These are phyloP conservation scores for Danio jaintianensis DNA, from an alignment of 2,797 vertebrate species.

Conservation along the genomic window DNA sequence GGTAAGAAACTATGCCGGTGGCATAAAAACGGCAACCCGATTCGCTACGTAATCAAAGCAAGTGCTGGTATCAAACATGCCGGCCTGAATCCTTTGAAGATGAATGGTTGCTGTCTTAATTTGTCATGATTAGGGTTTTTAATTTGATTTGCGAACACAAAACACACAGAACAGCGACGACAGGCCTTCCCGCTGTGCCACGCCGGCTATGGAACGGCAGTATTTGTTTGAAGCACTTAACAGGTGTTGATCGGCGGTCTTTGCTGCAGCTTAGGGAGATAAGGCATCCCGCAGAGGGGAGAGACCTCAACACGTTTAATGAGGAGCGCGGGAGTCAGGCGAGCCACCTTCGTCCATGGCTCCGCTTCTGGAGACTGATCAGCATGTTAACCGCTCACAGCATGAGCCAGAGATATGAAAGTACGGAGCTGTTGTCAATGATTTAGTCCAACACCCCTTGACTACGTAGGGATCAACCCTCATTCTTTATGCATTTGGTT, in stretches of 20 bases:
- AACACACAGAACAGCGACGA: constrained; percentile 36
- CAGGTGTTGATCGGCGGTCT: constrained; percentile 70
- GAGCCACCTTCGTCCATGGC: constrained; percentile 78
- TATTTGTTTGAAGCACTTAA: constrained; percentile 65
- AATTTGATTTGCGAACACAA: constrained; percentile 51
- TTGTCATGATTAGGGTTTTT: constrained; percentile 53
- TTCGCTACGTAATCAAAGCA: constrained; percentile 2
- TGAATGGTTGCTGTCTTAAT: constrained; percentile 38
- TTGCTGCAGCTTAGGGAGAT: constrained; percentile 68
- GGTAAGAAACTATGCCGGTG: constrained; percentile 67
- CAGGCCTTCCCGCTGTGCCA: constrained; percentile 49
- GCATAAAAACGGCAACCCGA: constrained; percentile 68
- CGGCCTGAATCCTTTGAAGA: neutral
- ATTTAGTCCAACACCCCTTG: constrained; percentile 77
- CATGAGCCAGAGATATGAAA: constrained; percentile 84
- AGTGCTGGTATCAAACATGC: constrained; percentile 11
- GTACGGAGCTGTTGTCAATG: constrained; percentile 82
- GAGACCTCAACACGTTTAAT: constrained; percentile 85
- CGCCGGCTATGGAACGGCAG: constrained; percentile 46
- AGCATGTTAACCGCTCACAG: constrained; percentile 91
- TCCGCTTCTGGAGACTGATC: constrained; percentile 80
- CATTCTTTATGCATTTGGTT: constrained; percentile 69
- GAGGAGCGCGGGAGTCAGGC: constrained; percentile 83
- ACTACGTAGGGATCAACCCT: constrained; percentile 71
- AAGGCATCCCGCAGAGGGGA: constrained; percentile 77